Percentiles rank a stretch among this genome's conserved stretches.
Evolutionary conservation across 2,113 vertebrate genomes (phyloP).

Genomic region (Tachysurus vachellii): DNA sequence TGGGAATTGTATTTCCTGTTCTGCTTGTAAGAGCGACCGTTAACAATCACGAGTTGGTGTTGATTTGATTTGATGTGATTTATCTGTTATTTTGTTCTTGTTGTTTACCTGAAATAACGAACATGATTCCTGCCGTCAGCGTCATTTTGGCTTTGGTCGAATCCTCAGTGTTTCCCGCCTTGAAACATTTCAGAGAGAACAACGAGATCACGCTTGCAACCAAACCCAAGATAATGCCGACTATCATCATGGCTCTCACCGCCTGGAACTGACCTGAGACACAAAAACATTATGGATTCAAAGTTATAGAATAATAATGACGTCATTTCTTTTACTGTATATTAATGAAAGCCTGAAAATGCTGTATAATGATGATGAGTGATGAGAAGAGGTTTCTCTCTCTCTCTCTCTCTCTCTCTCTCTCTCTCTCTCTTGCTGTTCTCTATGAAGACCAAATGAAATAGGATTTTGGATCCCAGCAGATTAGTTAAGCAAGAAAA

Average conservation of each 20-base stretch:
- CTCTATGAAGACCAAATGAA: neutral
- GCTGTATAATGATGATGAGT: too few species aligned
- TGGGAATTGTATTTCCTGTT: neutral
- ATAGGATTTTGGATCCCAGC: neutral
- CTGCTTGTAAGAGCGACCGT: neutral
- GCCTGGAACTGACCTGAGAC: slow-evolving; percentile 83
- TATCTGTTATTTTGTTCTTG: neutral
- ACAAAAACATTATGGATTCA: neutral
- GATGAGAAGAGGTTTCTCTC: neutral
- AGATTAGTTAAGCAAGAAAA: neutral
- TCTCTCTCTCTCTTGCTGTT: too few species aligned
- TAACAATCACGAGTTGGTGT: neutral
- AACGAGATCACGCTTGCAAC: slow-evolving; percentile 76
- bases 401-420: too few species aligned
- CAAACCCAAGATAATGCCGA: slow-evolving; percentile 80
- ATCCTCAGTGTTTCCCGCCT: slow-evolving; percentile 80
- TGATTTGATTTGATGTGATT: neutral
- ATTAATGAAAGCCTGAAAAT: neutral
- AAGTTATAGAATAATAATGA: neutral
- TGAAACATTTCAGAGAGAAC: slow-evolving; percentile 86
- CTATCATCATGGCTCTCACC: slow-evolving; percentile 85
- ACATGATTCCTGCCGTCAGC: slow-evolving; percentile 85
- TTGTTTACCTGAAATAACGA: slow-evolving; percentile 79
- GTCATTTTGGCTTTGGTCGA: slow-evolving; percentile 87
- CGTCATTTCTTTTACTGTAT: neutral